Percentiles rank a stretch among this genome's conserved stretches.
phyloP scores from a whole-genome alignment of 2,113 vertebrate species.

The Panthera uncia region DNA sequence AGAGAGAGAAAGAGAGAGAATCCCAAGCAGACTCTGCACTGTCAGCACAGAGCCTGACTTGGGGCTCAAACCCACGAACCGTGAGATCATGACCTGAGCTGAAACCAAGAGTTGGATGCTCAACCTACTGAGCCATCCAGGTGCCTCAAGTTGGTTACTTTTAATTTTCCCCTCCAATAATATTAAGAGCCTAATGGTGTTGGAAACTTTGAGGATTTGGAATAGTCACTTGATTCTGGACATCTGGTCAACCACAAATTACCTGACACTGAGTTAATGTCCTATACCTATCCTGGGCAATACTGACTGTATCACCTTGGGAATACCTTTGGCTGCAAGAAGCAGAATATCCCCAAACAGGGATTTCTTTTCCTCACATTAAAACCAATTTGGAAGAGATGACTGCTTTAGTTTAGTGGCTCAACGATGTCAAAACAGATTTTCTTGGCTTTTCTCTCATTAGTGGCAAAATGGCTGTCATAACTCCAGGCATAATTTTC shows the following conservation, averaged over 20 bases:
- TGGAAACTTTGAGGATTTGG: not conserved
- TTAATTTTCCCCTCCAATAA: not conserved
- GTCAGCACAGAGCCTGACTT: too few relatives aligned
- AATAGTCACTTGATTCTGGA: too few relatives aligned
- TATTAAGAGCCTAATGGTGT: not conserved
- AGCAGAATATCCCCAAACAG: not conserved
- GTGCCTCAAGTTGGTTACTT: not conserved
- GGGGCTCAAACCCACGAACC: too few relatives aligned
- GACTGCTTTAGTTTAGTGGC: not conserved
- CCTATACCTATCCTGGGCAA: too few relatives aligned
- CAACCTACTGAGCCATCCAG: too few relatives aligned
- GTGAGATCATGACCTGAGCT: too few relatives aligned
- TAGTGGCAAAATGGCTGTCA: not conserved
- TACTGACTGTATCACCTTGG: not conserved
- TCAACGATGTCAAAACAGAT: not conserved
- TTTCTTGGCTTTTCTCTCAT: not conserved
- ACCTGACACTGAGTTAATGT: not conserved
- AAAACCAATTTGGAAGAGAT: not conserved
- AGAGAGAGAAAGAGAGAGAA: too few relatives aligned
- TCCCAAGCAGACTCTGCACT: too few relatives aligned
- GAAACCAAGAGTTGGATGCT: too few relatives aligned
- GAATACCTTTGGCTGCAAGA: not conserved
- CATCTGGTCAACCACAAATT: not conserved
- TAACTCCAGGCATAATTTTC: not conserved
- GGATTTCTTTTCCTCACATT: not conserved